phyloP scores from a whole-genome alignment of 35 echinoderm and acorn worm genomes.

The Holothuria glaberrima region DNA sequence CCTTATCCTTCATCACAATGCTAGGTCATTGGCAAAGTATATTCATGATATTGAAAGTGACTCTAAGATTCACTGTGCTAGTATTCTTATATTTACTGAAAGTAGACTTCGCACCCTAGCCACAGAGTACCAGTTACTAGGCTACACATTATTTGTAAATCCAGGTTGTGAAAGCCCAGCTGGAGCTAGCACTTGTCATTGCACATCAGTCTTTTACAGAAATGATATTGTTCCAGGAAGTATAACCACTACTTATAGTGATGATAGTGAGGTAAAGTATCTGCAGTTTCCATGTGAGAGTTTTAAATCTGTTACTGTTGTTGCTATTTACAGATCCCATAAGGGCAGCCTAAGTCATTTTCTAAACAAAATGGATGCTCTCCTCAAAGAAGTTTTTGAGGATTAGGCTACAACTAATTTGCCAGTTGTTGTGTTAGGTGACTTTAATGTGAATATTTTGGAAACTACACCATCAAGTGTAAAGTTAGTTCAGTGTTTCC shows the following conservation, averaged over 20 bases:
- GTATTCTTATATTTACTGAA: slow-evolving; percentile 15
- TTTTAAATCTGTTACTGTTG: slow-evolving; percentile 4
- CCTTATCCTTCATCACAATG: slow-evolving; percentile 34
- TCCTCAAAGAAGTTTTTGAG: too few species aligned
- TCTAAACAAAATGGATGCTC: too few species aligned
- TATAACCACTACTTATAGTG: not conserved
- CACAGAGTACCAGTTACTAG: not conserved
- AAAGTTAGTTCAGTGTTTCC: not conserved
- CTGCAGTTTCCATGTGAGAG: not conserved
- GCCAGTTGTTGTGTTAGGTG: too few species aligned
- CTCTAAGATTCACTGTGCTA: not conserved
- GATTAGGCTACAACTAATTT: too few species aligned
- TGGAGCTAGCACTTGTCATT: not conserved
- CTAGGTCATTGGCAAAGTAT: not conserved
- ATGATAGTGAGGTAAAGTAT: not conserved
- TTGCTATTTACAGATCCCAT: not conserved
- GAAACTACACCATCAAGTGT: slow-evolving; percentile 14
- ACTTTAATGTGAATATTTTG: slow-evolving; percentile 13
- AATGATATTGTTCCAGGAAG: not conserved
- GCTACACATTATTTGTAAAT: slow-evolving; percentile 18
- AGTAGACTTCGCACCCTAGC: not conserved
- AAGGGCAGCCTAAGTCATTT: not conserved
- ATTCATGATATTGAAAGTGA: slow-evolving; percentile 23
- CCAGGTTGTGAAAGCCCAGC: slow-evolving; percentile 9
- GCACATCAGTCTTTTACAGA: slow-evolving; percentile 17